phyloP scores from a whole-genome alignment of 2,113 vertebrate species.

The Sorex araneus region DNA sequence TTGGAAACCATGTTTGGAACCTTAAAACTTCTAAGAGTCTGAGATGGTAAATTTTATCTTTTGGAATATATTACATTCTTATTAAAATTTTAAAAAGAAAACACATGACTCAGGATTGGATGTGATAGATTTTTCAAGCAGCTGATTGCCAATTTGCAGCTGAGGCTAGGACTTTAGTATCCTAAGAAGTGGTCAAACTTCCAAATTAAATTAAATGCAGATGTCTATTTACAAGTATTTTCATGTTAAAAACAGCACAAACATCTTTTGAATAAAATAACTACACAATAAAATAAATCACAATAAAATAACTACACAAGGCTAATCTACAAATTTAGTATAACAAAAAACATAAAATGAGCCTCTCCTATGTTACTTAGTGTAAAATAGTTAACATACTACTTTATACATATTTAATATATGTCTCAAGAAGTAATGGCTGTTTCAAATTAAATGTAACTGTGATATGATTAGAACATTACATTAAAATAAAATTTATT shows the following conservation, averaged over 20 bases:
- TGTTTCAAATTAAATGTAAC: too few species aligned
- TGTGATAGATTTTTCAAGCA: not conserved
- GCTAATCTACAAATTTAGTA: not conserved
- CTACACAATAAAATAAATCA: constrained; percentile 16
- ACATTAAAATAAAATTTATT: too few species aligned
- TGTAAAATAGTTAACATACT: not conserved
- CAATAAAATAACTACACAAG: not conserved
- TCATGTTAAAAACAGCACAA: not conserved
- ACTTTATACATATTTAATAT: too few species aligned
- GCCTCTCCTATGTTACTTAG: not conserved
- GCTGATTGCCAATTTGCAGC: not conserved
- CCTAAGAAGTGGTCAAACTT: not conserved
- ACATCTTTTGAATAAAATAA: not conserved
- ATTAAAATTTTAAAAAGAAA: too few species aligned
- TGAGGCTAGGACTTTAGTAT: not conserved
- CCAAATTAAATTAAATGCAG: not conserved
- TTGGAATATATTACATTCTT: too few species aligned
- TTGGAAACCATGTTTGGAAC: too few species aligned
- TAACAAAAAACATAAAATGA: not conserved
- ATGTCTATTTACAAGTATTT: constrained; percentile 8
- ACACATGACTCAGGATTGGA: not conserved
- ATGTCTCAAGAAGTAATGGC: too few species aligned
- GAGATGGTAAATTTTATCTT: too few species aligned
- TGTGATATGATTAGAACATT: too few species aligned
- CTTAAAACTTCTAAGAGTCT: too few species aligned